Evolutionary conservation across 2,888 invertebrate species (phyloP).

Genomic region (Melipona bicolor): DNA sequence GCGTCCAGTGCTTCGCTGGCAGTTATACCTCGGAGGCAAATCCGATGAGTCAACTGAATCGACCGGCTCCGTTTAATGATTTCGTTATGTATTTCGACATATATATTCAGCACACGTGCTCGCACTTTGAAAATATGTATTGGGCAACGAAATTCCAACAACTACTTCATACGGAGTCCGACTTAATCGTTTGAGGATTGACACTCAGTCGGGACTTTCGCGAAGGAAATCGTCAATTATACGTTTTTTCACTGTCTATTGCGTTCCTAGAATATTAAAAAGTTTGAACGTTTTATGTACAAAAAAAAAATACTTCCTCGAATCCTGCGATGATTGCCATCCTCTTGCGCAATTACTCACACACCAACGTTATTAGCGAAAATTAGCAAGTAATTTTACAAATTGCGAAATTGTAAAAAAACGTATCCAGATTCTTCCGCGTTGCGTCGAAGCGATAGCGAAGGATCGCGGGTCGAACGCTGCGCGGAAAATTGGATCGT

Average conservation of each 20-base stretch:
- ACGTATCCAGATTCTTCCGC: background rate
- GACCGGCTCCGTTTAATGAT: background rate
- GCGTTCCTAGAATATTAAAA: background rate
- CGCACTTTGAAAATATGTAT: background rate
- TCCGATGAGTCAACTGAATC: slow-evolving; percentile 34
- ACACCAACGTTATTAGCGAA: too few species aligned
- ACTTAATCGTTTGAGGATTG: background rate
- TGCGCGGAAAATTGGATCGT: slow-evolving; percentile 51
- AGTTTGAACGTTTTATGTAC: background rate
- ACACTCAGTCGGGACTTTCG: too few species aligned
- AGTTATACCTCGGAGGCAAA: slow-evolving; percentile 22
- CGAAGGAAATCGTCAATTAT: background rate
- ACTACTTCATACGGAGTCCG: background rate
- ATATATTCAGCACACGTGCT: background rate
- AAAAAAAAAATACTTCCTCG: too few species aligned
- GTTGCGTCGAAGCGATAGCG: too few species aligned
- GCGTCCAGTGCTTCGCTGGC: background rate
- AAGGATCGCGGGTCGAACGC: background rate
- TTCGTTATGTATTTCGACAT: background rate
- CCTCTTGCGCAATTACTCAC: too few species aligned
- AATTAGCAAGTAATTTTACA: too few species aligned
- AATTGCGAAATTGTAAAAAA: too few species aligned
- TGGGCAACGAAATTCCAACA: background rate
- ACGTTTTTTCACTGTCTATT: background rate
- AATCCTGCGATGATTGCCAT: too few species aligned